A percentile compares a stretch with the other conserved stretches of the same genome.
Conservation (phyloP, 2,888 invertebrate genomes). For the Phragmatobia fuliginosa region DNA sequence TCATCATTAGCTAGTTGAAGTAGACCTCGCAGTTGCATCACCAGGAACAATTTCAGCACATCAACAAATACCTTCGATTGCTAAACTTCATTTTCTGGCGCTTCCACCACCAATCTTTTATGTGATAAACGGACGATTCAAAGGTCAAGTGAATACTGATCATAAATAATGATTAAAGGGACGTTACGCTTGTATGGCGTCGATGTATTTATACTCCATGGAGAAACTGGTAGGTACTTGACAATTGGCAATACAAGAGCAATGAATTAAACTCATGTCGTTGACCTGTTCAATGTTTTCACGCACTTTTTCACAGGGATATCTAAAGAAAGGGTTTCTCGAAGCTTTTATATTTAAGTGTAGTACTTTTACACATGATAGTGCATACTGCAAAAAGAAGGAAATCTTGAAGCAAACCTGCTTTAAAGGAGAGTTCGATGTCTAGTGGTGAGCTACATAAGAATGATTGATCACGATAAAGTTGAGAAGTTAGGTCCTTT, state of each 20-base stretch:
- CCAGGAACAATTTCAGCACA: background rate
- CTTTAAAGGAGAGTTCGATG: no score
- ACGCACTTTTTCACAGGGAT: background rate
- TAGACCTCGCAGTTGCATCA: background rate
- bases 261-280: conserved; percentile 6
- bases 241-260: conserved; percentile 1
- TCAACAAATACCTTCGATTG: background rate
- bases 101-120: background rate
- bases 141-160: conserved; percentile 29
- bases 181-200: conserved; percentile 18
- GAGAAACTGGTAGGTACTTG: conserved; percentile 2
- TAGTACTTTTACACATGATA: no score
- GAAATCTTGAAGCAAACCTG: no score
- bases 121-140: background rate
- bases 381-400: no score
- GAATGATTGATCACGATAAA: no score
- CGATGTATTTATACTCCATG: conserved; percentile 7
- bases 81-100: background rate
- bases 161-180: conserved; percentile 50
- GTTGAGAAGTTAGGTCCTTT: no score
- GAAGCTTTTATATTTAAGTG: background rate
- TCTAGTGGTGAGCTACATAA: no score
- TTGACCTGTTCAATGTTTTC: background rate
- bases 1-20: background rate
- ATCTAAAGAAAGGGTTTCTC: background rate